Base-by-base conservation (phyloP, 2,888 invertebrate species). In the Leptopilina myrica region DNA sequence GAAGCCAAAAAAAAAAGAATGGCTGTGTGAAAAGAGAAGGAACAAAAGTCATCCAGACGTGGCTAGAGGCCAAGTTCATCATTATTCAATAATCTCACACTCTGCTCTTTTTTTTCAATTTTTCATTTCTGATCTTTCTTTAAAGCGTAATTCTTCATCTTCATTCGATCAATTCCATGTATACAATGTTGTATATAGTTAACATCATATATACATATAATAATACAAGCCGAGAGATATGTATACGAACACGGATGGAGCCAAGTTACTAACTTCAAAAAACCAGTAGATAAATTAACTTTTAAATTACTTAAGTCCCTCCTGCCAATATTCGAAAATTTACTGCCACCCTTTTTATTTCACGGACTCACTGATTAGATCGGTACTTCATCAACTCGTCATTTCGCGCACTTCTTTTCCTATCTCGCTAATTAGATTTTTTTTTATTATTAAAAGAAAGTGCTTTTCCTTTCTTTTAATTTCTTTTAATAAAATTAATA, bases 81-180 rank as follows among this genome's bases (percentile, higher is more conserved):
- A 80, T 86, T 86, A 87, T 87, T 87, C 86, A 88, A 88, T 88
- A 87, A 87, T 83, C 83, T 84, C 81, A 59, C 77, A 75, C 75
- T 62, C 77, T 76, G 49, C 40, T 43, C 33, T 80, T 80, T 80
- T 82, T 67, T 78, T 69, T 46, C 66, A 62, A 77, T 84, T 84
- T 79, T 82, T 73, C 40, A 33, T 56, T 73, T 56, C n/a, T n/a
- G 26, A 56, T 33, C 56, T 56, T 73, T 6, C 56, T 20, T 20
- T 33, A 12, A 49, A 6, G 26, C 5, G 14, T 53, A 56, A 69
- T 69, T 53, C 53, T 69, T 69, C 69, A 69, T 53, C 53, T 69
- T 69, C 69, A 69, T 69, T 26, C 56, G 20, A 15, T 49, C 49
- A 49, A 43, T 43, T 8, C 12, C 33, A 0, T 14, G 20, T 12